phyloP scores from a whole-genome alignment of 2,797 vertebrate genomes.

The Malurus splendens region DNA sequence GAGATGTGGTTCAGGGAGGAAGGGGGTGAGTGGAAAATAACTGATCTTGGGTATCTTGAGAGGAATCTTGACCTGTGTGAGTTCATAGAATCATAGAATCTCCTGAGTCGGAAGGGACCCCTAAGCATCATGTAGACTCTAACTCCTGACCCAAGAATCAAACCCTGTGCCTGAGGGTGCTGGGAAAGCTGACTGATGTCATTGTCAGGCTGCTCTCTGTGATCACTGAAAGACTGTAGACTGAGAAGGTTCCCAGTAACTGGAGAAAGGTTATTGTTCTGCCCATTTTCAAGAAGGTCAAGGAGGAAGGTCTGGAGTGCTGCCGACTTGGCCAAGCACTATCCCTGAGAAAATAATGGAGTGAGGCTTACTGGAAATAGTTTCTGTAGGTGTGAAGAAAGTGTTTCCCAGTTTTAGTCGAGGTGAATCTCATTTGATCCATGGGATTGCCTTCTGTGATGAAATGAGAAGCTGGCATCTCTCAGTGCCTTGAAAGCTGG shows the following conservation, averaged over 20 bases:
- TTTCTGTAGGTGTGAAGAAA: not conserved
- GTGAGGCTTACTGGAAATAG: not conserved
- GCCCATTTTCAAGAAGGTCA: not conserved
- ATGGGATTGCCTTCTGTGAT: not conserved
- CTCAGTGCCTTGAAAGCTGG: not conserved
- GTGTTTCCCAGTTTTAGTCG: not conserved
- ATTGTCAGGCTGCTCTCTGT: not conserved
- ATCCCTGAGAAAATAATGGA: not conserved
- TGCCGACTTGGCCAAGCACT: not conserved
- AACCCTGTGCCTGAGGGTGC: not conserved
- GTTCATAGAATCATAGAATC: not conserved
- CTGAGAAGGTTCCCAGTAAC: not conserved
- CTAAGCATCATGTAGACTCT: not conserved
- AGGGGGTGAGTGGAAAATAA: not conserved
- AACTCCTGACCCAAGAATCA: not conserved
- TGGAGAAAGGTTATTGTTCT: not conserved
- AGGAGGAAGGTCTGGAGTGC: not conserved
- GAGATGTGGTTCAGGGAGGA: not conserved
- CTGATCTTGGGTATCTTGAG: not conserved
- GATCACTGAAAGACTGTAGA: not conserved
- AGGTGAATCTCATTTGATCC: not conserved
- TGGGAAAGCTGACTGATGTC: not conserved
- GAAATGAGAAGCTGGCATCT: not conserved
- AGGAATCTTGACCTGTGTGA: not conserved
- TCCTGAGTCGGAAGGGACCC: not conserved